Base-by-base conservation (phyloP, 2,113 vertebrate genomes). In the Grammomys dolichurus region DNA sequence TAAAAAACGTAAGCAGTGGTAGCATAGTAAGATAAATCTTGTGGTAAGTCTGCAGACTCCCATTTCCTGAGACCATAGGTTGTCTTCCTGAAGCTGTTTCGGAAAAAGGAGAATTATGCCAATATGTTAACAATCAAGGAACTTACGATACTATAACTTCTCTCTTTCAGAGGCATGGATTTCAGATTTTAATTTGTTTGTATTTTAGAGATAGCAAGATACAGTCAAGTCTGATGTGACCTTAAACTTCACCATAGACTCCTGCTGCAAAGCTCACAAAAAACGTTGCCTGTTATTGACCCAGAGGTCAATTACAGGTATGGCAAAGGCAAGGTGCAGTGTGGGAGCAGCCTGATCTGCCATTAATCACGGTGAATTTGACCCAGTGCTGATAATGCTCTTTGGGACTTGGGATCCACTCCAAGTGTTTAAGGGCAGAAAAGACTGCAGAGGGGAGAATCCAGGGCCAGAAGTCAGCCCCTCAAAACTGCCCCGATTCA, bases 301-400 rank as follows among this genome's bases (percentile, higher is more conserved):
- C 43, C 54, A 60, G 90, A 51, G 70, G 91, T 22, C 95, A 87
- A 54, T 87, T 77, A 82, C 48, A 63, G 87, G 73, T 76, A 67
- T 84, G 85, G 80, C 67, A 24, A 73, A 51, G 90, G 48, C 69
- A 14, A 54, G 91, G 56, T 40, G 84, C 48, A 33, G 22, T 89
- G 48, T 75, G 48, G 9, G 51, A 0, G 33, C 16, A 16, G 73
- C 70, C 75, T 33, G 17, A 22, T 40, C 48, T 51, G 36, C 81
- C 76, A 93, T 81, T 77, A 56, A 80, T 46, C 58, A 5, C 0
- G 2, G 7, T 5, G 33, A 26, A 43, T 87, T 70, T 82, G 60
- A 56, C 33, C 67, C 36, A 12, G 58, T 11, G 16, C 14, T 46
- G 86, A 75, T 31, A 73, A 33, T 11, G 10, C 69, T 43, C 54